Base-by-base conservation (phyloP, 2,113 vertebrate genomes). In the Psettodes erumei region DNA sequence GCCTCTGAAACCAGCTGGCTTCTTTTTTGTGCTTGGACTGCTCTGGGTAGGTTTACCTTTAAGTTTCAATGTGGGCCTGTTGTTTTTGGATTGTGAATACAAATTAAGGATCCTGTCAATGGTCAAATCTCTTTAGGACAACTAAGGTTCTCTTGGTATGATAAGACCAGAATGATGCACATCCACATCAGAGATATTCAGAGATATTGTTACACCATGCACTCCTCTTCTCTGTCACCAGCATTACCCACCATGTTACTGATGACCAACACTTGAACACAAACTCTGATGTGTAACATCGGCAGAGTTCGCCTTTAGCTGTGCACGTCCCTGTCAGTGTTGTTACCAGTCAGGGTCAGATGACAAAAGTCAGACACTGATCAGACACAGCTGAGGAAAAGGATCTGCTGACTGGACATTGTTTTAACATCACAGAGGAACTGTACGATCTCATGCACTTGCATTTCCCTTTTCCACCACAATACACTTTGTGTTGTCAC, bases 331-430 rank as follows among this genome's bases (percentile, higher is more conserved):
- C 10, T 59, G 6, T 19, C n/a, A n/a, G n/a, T n/a, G 61, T 75
- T 3, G 16, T 66, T 35, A 64, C 19, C 60, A 45, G 35, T 47
- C 35, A 28, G 55, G 43, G 12, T 66, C 40, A 35, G 56, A 64
- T 38, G 54, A 56, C 75, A 76, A 50, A 83, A 42, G 25, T 67
- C 66, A 56, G 30, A 2, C 7, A 42, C 53, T 63, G 19, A 45
- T 50, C 25, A 79, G 63, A 38, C 27, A 9, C 25, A 70, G 28
- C 19, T 58, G n/a, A 7, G 35, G 62, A 30, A 2, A 19, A n/a
- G 3, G 13, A 53, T 47, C 21, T 23, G 3, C 16, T 58, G 2
- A 43, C 30, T 23, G 4, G 33, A 23, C 11, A 35, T 61, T 23
- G 4, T 47, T 2, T 30, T 28, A 53, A 45, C 21, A 43, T 40